phyloP scores from a whole-genome alignment of 2,797 vertebrate species.

The Rhabdomys pumilio region DNA sequence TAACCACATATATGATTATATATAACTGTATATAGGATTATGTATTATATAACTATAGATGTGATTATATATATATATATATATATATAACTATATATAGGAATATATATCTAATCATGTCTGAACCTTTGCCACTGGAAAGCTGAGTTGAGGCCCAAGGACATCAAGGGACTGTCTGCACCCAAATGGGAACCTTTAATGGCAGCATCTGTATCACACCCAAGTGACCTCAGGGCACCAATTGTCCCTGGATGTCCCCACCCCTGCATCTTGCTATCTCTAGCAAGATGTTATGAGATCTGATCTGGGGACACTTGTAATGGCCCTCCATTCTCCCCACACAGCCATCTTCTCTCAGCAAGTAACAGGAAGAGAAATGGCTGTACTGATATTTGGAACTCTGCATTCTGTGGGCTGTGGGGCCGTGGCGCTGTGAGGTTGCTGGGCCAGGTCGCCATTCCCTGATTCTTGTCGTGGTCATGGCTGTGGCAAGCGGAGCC shows the following conservation, averaged over 20 bases:
- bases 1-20: background rate
- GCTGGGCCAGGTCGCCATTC: background rate
- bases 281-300: background rate
- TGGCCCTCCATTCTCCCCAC: background rate
- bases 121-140: background rate
- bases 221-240: background rate
- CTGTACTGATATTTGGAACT: constrained; percentile 32
- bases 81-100: no score
- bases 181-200: background rate
- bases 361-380: constrained; percentile 61
- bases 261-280: background rate
- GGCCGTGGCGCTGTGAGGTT: constrained; percentile 20
- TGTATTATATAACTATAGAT: no score
- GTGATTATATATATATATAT: no score
- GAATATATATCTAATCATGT: background rate
- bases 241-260: rapidly evolving
- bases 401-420: constrained; percentile 49
- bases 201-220: background rate
- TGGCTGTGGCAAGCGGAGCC: background rate
- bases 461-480: background rate
- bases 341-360: background rate
- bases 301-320: background rate
- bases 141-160: background rate
- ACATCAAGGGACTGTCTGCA: background rate
- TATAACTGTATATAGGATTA: background rate